A percentile compares a stretch with the other conserved stretches of the same genome.
phyloP scores from a whole-genome alignment of 2,113 vertebrate genomes.

The Scophthalmus maximus region DNA sequence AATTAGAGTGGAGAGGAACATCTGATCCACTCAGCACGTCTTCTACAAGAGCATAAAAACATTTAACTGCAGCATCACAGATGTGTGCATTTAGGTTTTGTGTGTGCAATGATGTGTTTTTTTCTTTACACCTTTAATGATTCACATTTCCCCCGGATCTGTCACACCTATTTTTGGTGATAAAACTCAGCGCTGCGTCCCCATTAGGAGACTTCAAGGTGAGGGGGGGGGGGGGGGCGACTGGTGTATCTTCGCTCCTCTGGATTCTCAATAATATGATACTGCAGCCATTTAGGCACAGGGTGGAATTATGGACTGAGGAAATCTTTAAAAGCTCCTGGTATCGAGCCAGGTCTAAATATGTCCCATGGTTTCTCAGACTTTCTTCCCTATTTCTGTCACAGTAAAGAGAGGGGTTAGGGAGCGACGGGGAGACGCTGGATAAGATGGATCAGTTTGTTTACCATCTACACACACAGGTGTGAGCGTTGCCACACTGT shows the following conservation, averaged over 20 bases:
- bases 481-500: constrained; percentile 46
- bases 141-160: constrained; percentile 4
- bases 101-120: not conserved
- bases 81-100: not conserved
- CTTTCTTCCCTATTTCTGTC: constrained; percentile 30
- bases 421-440: too few relatives aligned
- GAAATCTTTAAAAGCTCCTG: constrained; percentile 66
- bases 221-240: constrained; percentile 9
- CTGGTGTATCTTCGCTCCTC: constrained; percentile 28
- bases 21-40: constrained; percentile 26
- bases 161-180: constrained; percentile 7
- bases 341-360: constrained; percentile 55
- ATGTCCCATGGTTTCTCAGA: constrained; percentile 5
- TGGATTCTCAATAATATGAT: constrained; percentile 44
- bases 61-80: not conserved
- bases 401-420: not conserved
- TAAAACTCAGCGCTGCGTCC: constrained; percentile 15
- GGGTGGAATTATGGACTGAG: constrained; percentile 51
- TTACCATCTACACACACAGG: constrained; percentile 54
- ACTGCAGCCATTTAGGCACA: constrained; percentile 45
- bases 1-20: constrained; percentile 16
- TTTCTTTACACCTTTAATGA: constrained; percentile 22
- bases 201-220: constrained; percentile 56
- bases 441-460: constrained; percentile 55
- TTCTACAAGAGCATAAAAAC: constrained; percentile 17